Evolutionary conservation across 2,797 vertebrate genomes (phyloP).

Genomic region (Psittacula echo): DNA sequence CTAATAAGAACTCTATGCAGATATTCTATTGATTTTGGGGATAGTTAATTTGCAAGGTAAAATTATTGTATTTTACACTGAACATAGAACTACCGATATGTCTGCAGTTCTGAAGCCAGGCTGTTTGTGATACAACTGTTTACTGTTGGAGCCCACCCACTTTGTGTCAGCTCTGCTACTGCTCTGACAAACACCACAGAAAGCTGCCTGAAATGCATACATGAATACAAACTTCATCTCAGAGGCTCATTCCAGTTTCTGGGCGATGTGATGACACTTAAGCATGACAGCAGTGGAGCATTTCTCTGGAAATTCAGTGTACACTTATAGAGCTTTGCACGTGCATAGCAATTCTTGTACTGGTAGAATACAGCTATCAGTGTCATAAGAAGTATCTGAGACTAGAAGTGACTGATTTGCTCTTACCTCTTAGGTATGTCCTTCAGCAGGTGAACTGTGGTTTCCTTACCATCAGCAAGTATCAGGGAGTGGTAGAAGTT

Average conservation of each 20-base stretch:
- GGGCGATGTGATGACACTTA: background rate
- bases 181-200: background rate
- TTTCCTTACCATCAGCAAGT: conserved; percentile 85
- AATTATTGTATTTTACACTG: background rate
- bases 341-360: background rate
- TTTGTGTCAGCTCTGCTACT: background rate
- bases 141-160: background rate
- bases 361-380: rapidly evolving
- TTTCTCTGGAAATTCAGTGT: background rate
- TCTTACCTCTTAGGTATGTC: conserved; percentile 86
- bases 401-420: background rate
- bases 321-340: background rate
- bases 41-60: background rate
- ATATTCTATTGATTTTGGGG: background rate
- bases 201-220: background rate
- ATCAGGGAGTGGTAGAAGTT: conserved; percentile 81
- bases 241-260: background rate
- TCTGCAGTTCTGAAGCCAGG: background rate
- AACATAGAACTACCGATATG: background rate
- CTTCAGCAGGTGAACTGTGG: conserved; percentile 82
- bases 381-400: rapidly evolving
- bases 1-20: background rate
- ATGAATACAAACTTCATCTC: background rate
- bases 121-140: background rate
- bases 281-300: background rate